Percentiles rank a stretch among this genome's conserved stretches.
Evolutionary conservation across 2,888 invertebrate genomes (phyloP).

Genomic region (Apamea crenata): DNA sequence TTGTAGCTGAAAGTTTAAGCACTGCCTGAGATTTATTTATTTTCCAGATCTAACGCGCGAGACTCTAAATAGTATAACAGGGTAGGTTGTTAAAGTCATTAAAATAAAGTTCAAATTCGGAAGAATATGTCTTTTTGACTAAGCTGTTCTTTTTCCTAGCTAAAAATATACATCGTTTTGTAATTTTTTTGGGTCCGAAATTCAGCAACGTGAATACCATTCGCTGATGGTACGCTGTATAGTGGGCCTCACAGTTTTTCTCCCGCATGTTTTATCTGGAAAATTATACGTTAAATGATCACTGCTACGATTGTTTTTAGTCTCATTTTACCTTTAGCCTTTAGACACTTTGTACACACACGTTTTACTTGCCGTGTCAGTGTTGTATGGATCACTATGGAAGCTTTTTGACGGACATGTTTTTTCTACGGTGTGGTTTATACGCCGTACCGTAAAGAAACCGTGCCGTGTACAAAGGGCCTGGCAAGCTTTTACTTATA

Average conservation of each 20-base stretch:
- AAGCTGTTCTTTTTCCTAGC: too few species aligned
- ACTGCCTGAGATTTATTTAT: too few species aligned
- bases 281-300: neutral
- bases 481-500: constrained; percentile 32
- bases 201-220: too few species aligned
- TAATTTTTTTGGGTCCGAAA: too few species aligned
- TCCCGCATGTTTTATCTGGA: neutral
- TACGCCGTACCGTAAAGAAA: neutral
- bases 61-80: too few species aligned
- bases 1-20: neutral
- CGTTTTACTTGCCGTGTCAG: neutral
- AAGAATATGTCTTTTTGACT: too few species aligned
- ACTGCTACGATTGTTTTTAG: neutral
- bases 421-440: neutral
- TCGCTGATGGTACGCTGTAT: too few species aligned
- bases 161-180: too few species aligned
- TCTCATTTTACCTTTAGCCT: neutral
- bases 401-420: neutral
- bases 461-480: neutral
- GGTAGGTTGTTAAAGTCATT: too few species aligned
- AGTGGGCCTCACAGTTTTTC: neutral
- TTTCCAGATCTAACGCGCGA: too few species aligned
- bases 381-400: neutral
- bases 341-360: neutral
- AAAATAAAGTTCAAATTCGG: too few species aligned